A percentile compares a stretch with the other conserved stretches of the same genome.
Evolutionary conservation across 2,797 vertebrate species (phyloP).

Genomic region (Falco concolor): DNA sequence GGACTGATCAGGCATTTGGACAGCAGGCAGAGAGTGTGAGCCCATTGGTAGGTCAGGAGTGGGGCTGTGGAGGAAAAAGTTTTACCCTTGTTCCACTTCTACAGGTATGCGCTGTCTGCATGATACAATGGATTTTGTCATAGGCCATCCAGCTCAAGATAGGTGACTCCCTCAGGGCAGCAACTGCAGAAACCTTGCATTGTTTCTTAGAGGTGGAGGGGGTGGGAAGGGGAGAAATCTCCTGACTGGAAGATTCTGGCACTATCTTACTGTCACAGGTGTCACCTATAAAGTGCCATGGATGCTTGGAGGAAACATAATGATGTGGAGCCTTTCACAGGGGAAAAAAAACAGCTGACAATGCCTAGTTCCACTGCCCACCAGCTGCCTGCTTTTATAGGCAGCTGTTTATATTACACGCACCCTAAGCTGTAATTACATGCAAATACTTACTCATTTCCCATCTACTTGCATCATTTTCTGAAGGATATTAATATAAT

Average conservation of each 20-base stretch:
- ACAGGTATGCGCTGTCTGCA: neutral
- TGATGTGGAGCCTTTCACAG: neutral
- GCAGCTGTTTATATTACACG: neutral
- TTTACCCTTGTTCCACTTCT: neutral
- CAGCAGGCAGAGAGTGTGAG: neutral
- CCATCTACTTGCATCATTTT: neutral
- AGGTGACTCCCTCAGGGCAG: neutral
- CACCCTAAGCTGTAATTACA: conserved; percentile 1
- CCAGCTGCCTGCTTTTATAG: neutral
- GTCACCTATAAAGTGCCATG: neutral
- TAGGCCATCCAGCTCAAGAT: neutral
- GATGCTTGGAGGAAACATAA: neutral
- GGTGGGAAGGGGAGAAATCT: neutral
- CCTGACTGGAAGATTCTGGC: neutral
- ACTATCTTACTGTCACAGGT: neutral
- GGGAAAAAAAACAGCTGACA: neutral
- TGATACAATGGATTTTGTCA: neutral
- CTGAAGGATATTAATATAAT: neutral
- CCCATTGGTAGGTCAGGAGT: neutral
- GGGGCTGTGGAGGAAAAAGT: neutral
- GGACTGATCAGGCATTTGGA: neutral
- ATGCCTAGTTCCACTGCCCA: neutral
- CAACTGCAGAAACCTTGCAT: neutral
- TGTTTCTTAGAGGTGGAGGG: neutral
- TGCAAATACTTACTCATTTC: neutral